Evolutionary conservation across 2,113 vertebrate genomes (phyloP).

Genomic region (Strix uralensis): DNA sequence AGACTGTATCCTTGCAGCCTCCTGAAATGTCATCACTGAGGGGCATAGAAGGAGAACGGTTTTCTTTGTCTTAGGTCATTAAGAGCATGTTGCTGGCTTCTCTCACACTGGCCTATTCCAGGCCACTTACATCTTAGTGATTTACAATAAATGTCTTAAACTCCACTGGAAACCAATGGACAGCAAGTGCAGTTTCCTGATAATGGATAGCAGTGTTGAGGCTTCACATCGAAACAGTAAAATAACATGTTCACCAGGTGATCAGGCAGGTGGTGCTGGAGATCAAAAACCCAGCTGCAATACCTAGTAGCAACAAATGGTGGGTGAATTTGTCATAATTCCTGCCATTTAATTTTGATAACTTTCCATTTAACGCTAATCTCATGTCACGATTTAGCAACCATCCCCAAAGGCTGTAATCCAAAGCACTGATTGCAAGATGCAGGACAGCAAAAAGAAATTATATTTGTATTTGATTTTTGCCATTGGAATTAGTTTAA

Average conservation of each 20-base stretch:
- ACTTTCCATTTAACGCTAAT: neutral
- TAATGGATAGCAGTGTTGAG: neutral
- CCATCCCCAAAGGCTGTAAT: neutral
- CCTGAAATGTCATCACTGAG: neutral
- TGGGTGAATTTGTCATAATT: neutral
- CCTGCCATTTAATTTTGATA: neutral
- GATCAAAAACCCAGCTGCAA: neutral
- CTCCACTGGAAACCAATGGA: neutral
- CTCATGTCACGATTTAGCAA: neutral
- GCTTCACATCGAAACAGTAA: neutral
- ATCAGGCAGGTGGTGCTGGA: neutral
- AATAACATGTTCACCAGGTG: neutral
- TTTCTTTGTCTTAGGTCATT: neutral
- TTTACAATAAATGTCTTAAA: neutral
- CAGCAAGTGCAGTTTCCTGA: neutral
- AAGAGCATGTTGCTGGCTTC: neutral
- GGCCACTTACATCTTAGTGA: neutral
- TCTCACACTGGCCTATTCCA: neutral
- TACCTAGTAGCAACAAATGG: neutral
- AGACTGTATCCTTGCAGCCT: neutral
- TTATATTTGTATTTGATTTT: neutral
- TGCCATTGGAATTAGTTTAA: constrained; percentile 13
- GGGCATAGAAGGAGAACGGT: neutral
- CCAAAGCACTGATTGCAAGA: neutral
- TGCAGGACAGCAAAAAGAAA: neutral